Evolutionary conservation across 1,140 invertebrate species (phyloP), one percentile per base, ranked within the genome.

Genomic region (Brachionus rotundiformis): DNA sequence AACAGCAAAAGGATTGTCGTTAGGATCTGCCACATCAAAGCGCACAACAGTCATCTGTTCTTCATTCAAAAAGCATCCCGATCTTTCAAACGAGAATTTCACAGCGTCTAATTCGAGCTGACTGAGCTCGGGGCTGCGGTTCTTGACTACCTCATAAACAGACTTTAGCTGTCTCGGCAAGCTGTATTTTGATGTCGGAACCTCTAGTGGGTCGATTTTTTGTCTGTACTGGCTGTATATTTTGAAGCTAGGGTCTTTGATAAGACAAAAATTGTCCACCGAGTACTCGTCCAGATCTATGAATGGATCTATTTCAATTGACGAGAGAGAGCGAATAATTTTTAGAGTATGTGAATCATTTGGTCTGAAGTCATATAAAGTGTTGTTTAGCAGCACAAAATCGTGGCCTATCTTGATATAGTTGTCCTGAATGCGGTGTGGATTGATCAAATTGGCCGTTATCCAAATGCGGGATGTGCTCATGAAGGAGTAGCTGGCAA

Each of bases 221-320:
- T 68, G 63, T 33, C 63, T 31, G 16, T 68, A 33, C 5, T 68
- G 63, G 29, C 63, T 36, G 31, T 68, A 68, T 8, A 68, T 68
- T 68, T 68, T 68, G 2, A 68, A 31, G 4, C 29, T 33, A 31
- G 16, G 33, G 7, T 68, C 63, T 36, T 68, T 68, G 31, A 33
- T 7, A 1, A 68, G 11, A 13, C 11, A 33, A 5, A n/a, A 33
- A 31, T 6, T 6, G 11, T 68, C 0, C 3, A 68, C 16, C 5
- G 11, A 36, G 31, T 68, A 36, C 33, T 31, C 16, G 19, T 6
- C 1, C 3, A 68, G 16, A 6, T 31, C 2, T n/a, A 68, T 19
- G 11, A 19, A 19, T 1, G 63, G 63, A 7, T 68, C 63, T 16
- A 68, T 68, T 16, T 68, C 63, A 33, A 68, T 33, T 3, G 63